Evolutionary conservation across 2,113 vertebrate species (phyloP), one percentile per base, ranked within the genome.

Genomic region (Lophura nycthemera): DNA sequence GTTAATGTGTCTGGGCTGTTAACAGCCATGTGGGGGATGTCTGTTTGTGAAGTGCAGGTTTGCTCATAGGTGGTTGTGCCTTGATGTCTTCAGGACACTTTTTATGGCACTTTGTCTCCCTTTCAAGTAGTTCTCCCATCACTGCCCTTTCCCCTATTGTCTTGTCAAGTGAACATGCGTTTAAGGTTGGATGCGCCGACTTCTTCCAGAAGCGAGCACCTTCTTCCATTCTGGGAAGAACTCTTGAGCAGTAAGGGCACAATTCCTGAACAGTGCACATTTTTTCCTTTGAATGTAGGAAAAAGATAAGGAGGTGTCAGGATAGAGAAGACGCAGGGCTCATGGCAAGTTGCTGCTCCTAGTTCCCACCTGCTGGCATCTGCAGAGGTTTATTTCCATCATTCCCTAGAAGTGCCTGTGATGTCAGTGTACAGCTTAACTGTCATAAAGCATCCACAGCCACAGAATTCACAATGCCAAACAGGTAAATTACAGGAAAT

Each of bases 1-100:
- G 94, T 97, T 97, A 97, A 96, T 96, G 92, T 96, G 94, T 96
- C 92, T 95, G 95, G 95, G 84, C 79, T 95, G 92, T 96, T 97
- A 96, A 97, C 92, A 86, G 88, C 88, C 91, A 21, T 84, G 79
- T 93, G 95, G 91, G 83, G 88, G 86, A 92, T 88, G 91, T 92
- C 90, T 97, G 92, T 91, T 92, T 93, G 91, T 94, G 93, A 96
- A 96, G 70, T 75, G 73, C 43, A 48, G 43, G 73, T 94, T 94
- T 92, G 64, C 82, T 97, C 0, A 8, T 95, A 85, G 83, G 59
- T 93, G 94, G 89, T 82, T 93, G 88, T 73, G 83, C 75, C 89
- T 96, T 96, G 94, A 97, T 96, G 89, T 90, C 66, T 94, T 61
- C 29, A 2, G 77, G 78, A 94, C 10, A 1, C n/a, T 70, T 76